Evolutionary conservation across 2,888 invertebrate species (phyloP).

Genomic region (Folsomia candida): DNA sequence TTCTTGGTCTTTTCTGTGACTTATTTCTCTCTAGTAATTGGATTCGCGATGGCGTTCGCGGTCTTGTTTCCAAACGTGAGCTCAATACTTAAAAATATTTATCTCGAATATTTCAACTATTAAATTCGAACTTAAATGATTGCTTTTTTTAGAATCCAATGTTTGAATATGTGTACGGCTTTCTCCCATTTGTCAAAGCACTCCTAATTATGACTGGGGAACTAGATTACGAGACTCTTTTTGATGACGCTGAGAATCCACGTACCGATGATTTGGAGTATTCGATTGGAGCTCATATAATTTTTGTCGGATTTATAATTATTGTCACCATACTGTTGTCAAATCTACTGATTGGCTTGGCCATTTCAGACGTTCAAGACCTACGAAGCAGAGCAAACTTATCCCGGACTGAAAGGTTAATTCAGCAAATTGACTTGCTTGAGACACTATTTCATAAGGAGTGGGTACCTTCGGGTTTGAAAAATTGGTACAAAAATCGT

Average conservation of each 20-base stretch:
- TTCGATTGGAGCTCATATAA: conserved; percentile 43
- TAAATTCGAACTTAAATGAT: too few species aligned
- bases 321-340: conserved; percentile 49
- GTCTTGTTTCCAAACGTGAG: conserved; percentile 65
- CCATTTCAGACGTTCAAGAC: conserved; percentile 42
- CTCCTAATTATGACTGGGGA: conserved; percentile 51
- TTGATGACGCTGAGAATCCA: conserved; percentile 32
- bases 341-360: conserved; percentile 51
- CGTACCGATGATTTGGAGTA: conserved; percentile 31
- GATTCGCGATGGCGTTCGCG: conserved; percentile 77
- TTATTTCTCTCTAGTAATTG: conserved; percentile 75
- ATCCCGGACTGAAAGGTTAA: background rate
- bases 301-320: conserved; percentile 49
- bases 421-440: conserved; percentile 1
- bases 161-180: conserved; percentile 14
- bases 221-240: conserved; percentile 46
- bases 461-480: background rate
- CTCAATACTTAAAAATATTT: too few species aligned
- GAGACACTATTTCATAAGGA: background rate
- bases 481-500: background rate
- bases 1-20: conserved; percentile 65
- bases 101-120: background rate
- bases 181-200: conserved; percentile 36
- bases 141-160: conserved; percentile 18
- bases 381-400: background rate